Evolutionary conservation across 2,797 vertebrate species (phyloP), one percentile per base, ranked within the genome.

Genomic region (Oreonectes daqikongensis): DNA sequence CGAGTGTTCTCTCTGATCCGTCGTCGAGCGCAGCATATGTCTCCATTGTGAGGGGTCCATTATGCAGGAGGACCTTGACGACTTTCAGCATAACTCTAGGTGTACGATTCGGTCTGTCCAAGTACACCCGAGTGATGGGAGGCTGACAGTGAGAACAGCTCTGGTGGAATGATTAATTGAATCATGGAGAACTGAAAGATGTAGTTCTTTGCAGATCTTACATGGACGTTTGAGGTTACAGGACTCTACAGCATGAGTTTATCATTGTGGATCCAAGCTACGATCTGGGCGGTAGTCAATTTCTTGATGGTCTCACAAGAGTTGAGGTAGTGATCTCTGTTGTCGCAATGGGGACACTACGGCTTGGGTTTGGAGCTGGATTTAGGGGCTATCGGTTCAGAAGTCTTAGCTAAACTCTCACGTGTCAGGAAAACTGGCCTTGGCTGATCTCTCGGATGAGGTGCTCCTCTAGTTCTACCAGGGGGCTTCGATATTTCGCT

Each of bases 31-130:
- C 32, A 3, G 69, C 76, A 52, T 79, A 18, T 1, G 44, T 44
- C 14, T 75, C 57, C 24, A 75, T 9, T 0, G 65, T 20, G 22
- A 22, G n/a, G 5, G 57, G 9, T 24, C 14, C 10, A 30, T 81
- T 68, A 5, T 83, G 69, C 0, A 86, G 28, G 0, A 74, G 11
- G 4, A 84, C 75, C 15, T 82, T 82, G 1, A 84, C 59, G 0
- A 85, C 64, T 14, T 86, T 84, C 40, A 84, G 5, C 72, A 86
- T 81, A 4, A 84, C 84, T n/a, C 63, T 83, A 1, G 42, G 79
- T 5, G 63, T 67, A 15, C 70, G 59, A 14, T 79, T 83, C 0
- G 78, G 78, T 57, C 42, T 69, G 9, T 82, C 74, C 2, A 81
- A 6, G 53, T 84, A 84, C 5, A 83, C 69, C 8, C 46, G 79